Base-by-base conservation (phyloP, 2,113 vertebrate species). In the Apteryx owenii region DNA sequence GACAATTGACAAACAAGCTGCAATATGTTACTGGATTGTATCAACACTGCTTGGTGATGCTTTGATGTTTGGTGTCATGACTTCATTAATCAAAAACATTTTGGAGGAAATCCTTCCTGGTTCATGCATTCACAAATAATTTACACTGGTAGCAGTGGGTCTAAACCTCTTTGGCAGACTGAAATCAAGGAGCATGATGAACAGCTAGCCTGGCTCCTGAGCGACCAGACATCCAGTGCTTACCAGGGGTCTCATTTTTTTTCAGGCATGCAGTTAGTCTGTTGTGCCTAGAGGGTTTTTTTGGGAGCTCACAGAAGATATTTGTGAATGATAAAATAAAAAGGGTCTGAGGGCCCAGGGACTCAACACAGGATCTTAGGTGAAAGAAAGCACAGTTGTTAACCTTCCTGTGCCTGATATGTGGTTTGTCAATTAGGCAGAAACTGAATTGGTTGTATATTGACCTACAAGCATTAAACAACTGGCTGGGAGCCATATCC, bases 391-490 rank as follows among this genome's bases (percentile, higher is more conserved):
- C 69, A 0, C 44, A 96, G 94, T 97, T 97, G 88, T 95, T 98
- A 96, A 97, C 95, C 92, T 98, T 66, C 46, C 78, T 95, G 81
- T 94, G 93, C 85, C 89, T 93, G 96, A 91, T 95, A 95, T 48
- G 98, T 98, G 98, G 97, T 98, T 98, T 98, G 95, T 98, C 97
- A 96, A 95, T 98, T 98, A 97, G 46, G 91, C 92, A 98, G 96
- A 96, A 95, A 96, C 91, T 89, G 90, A 93, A 79, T 79, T 96
- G 91, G 89, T 97, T 97, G 91, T 95, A 68, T 96, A 95, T 98
- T 97, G 95, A 90, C 90, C 80, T 96, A 13, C 85, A 88, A 96
- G 96, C 95, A 97, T 98, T 97, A 97, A 98, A 98, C 94, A 97
- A 79, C 82, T 98, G 98, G 97, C 97, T 93, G 82, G 50, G 53